Evolutionary conservation across 1,140 invertebrate species (phyloP).

Genomic region (Chironomus striatipennis): DNA sequence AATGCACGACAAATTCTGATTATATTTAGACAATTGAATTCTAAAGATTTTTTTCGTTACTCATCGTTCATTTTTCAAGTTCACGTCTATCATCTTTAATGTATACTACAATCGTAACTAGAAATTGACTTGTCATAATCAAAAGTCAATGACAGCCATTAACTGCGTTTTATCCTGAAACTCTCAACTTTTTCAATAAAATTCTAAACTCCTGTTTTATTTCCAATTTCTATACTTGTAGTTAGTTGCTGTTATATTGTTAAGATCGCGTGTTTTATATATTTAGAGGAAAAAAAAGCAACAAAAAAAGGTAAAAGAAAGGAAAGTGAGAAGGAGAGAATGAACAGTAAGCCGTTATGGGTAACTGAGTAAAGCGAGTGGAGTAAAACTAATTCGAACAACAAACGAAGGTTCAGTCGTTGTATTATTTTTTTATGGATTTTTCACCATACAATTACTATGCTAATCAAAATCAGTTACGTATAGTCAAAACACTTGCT

Average conservation of each 20-base stretch:
- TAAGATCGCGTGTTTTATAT: slow-evolving; percentile 19
- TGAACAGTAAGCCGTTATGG: not conserved
- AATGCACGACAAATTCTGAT: not conserved
- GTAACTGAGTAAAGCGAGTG: not conserved
- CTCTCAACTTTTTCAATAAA: no score
- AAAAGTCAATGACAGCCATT: no score
- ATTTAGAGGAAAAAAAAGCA: not conserved
- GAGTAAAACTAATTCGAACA: slow-evolving; percentile 15
- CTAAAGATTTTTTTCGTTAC: not conserved
- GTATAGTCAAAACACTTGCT: slow-evolving; percentile 21
- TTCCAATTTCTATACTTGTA: not conserved
- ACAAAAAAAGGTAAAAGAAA: no score
- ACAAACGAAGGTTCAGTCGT: not conserved
- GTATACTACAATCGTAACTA: no score
- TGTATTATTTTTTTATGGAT: not conserved
- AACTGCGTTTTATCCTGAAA: no score
- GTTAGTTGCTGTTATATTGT: slow-evolving; percentile 7
- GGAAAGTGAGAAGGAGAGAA: not conserved
- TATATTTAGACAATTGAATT: not conserved
- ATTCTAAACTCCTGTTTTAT: no score
- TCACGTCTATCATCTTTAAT: no score
- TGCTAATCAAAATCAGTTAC: slow-evolving; percentile 20
- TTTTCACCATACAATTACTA: slow-evolving; percentile 22
- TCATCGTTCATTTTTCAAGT: not conserved
- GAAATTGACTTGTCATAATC: no score